Evolutionary conservation across 2,797 vertebrate genomes (phyloP).

Genomic region (Danio albolineatus): DNA sequence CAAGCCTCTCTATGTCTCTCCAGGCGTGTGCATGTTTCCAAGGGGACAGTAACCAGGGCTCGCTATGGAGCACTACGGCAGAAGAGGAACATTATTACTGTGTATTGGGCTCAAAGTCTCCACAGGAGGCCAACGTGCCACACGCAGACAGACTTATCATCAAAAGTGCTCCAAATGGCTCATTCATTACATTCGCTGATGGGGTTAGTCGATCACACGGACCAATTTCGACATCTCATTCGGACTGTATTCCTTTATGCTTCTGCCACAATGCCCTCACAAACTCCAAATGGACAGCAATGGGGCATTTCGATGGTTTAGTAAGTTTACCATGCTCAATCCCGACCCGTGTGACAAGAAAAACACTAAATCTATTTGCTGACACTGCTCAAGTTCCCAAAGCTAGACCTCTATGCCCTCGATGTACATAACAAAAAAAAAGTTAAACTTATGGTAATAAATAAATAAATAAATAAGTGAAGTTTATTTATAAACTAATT

Average conservation of each 20-base stretch:
- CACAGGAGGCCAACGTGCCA: conserved; percentile 48
- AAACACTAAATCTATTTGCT: conserved; percentile 65
- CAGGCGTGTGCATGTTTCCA: conserved; percentile 58
- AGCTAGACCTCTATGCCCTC: conserved; percentile 37
- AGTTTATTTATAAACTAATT: too few species aligned
- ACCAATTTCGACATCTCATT: conserved; percentile 28
- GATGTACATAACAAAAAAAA: too few species aligned
- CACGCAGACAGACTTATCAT: conserved; percentile 56
- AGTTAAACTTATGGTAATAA: too few species aligned
- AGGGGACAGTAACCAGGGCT: conserved; percentile 65
- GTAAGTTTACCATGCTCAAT: conserved; percentile 48
- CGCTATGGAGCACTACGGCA: conserved; percentile 52
- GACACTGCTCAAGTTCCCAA: conserved; percentile 53
- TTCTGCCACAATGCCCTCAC: conserved; percentile 18
- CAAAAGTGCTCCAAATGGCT: conserved; percentile 47
- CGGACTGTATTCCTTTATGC: conserved; percentile 15
- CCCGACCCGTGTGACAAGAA: conserved; percentile 33
- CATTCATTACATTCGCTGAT: conserved; percentile 47
- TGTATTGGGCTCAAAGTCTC: conserved; percentile 52
- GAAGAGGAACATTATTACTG: conserved; percentile 51
- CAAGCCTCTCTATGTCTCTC: conserved; percentile 46
- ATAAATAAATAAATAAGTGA: too few species aligned
- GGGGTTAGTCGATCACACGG: conserved; percentile 38
- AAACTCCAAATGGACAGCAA: conserved; percentile 16
- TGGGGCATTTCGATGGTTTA: conserved; percentile 56